Base-by-base conservation (phyloP, 2,797 vertebrate genomes). In the Sebastiscus albofasciatus region DNA sequence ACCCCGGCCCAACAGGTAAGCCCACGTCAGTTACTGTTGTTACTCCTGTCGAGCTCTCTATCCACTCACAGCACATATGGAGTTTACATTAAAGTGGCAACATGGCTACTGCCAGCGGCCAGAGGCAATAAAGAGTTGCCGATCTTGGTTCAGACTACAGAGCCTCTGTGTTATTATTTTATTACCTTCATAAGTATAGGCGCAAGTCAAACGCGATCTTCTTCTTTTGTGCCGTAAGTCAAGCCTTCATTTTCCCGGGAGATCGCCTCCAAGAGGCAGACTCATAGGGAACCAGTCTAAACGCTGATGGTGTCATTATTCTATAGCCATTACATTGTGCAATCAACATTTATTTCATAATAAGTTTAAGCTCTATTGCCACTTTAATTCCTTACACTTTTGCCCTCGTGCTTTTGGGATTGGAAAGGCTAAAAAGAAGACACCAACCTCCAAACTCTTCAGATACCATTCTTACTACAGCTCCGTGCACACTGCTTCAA, bases 1-100 rank as follows among this genome's bases (percentile, higher is more conserved):
- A 90, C 84, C 5, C 88, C 78, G 0, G 75, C 80, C 26, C 83
- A 56, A 26, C 73, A 89, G 93, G 94, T 94, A 92, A 39, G 26
- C 34, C 14, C 12, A 46, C 16, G 3, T 46, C 18, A 46, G 42
- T 46, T 46, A 46, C 42, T 36, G 29, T 52, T 52, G 22, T 31
- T 33, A 33, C 34, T 24, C 13, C 9, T 56, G 14, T 34, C 0
- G 8, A 52, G 12, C 26, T 49, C 31, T 60, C 3, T 8, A 31
- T 49, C 36, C 36, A 36, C 36, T 36, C 54, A 39, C 2, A 1
- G 55, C 34, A 39, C 34, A 71, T 42, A 18, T 36, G 33, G 27
- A 29, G 46, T 66, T 72, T n/a, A 39, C 2, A 26, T 36, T 34
- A 11, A 18, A 24, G 1, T 65, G 34, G 13, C 46, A 8, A 49